Evolutionary conservation across 2,888 invertebrate genomes (phyloP).

Genomic region (Polymixis lichenea): DNA sequence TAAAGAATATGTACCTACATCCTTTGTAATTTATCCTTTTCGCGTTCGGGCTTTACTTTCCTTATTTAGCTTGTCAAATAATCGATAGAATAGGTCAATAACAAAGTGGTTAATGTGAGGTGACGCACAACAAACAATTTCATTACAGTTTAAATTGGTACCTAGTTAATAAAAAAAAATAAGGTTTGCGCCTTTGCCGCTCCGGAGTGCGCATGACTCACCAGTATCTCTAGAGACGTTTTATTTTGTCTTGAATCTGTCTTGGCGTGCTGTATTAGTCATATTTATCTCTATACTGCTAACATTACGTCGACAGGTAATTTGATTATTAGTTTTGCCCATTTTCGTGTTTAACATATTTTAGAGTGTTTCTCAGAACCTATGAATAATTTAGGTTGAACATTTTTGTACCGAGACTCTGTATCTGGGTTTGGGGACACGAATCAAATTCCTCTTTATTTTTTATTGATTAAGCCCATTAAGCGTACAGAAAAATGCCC

Average conservation of each 20-base stretch:
- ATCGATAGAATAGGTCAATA: conserved; percentile 67
- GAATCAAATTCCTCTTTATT: neutral
- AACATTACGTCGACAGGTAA: conserved; percentile 45
- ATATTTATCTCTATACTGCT: conserved; percentile 67
- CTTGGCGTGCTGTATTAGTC: conserved; percentile 73
- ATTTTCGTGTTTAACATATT: conserved; percentile 47
- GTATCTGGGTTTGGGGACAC: conserved; percentile 21
- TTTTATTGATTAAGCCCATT: neutral
- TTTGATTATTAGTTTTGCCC: conserved; percentile 49
- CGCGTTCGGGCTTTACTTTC: conserved; percentile 32
- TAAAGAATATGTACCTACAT: neutral
- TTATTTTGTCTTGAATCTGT: conserved; percentile 74
- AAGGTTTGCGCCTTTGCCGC: conserved; percentile 69
- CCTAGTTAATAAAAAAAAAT: conserved; percentile 83
- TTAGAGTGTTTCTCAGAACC: conserved; percentile 25
- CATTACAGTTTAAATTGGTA: conserved; percentile 82
- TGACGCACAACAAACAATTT: conserved; percentile 76
- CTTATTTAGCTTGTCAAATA: conserved; percentile 56
- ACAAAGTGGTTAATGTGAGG: conserved; percentile 58
- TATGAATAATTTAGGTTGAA: conserved; percentile 21
- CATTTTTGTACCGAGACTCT: conserved; percentile 21
- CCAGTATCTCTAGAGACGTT: conserved; percentile 68
- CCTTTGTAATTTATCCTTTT: conserved; percentile 7
- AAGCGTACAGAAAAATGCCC: neutral
- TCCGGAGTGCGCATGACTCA: conserved; percentile 78